Percentiles rank a stretch among this genome's conserved stretches.
Evolutionary conservation across 2,888 invertebrate genomes (phyloP).

Genomic region (Heliothis peltigera): DNA sequence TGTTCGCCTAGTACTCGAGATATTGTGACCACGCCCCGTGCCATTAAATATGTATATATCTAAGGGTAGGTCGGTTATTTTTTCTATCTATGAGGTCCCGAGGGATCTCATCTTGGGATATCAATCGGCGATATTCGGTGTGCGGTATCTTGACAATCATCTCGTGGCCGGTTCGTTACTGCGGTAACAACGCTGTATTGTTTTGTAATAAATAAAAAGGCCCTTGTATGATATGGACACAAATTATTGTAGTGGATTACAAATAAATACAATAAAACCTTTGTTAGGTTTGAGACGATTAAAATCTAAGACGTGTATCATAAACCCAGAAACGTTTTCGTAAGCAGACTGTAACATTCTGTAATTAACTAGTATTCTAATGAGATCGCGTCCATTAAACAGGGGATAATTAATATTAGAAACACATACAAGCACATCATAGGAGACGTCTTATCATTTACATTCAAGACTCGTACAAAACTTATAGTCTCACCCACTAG

Average conservation of each 20-base stretch:
- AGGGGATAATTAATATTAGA: conserved; percentile 18
- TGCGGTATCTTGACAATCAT: conserved; percentile 81
- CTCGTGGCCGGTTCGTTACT: conserved; percentile 67
- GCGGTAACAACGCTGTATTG: conserved; percentile 59
- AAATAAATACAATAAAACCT: too few relatives aligned
- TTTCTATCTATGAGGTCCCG: conserved; percentile 69
- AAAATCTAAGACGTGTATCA: not conserved
- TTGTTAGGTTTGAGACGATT: not conserved
- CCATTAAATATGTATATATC: conserved; percentile 85
- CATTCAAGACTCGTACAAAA: conserved; percentile 26
- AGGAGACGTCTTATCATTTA: conserved; percentile 3
- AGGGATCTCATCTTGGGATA: conserved; percentile 79
- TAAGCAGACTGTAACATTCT: not conserved
- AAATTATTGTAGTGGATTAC: not conserved
- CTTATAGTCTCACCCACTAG: not conserved
- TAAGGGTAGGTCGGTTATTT: conserved; percentile 65
- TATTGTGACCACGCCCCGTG: conserved; percentile 82
- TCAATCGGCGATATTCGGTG: conserved; percentile 83
- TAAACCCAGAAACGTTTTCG: conserved; percentile 2
- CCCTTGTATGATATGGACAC: conserved; percentile 12
- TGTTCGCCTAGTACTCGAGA: conserved; percentile 80
- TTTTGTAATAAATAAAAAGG: conserved; percentile 63
- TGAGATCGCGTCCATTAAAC: conserved; percentile 19
- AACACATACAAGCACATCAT: conserved; percentile 30
- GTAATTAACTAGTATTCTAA: conserved; percentile 19